phyloP scores from a whole-genome alignment of 2,888 invertebrate species.

The Agonum fuliginosum region DNA sequence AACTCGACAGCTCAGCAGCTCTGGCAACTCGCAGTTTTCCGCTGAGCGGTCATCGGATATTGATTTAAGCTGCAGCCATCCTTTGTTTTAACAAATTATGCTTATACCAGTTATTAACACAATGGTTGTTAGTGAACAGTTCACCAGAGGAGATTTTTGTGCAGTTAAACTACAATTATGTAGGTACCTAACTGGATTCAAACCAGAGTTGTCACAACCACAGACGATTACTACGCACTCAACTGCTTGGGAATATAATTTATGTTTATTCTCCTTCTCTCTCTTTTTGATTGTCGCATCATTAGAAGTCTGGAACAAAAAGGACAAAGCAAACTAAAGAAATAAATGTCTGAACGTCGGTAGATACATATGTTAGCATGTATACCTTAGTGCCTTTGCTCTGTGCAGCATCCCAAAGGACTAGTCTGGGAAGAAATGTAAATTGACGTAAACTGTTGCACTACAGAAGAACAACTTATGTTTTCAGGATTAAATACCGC shows the following conservation, averaged over 20 bases:
- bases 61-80: slow-evolving; percentile 42
- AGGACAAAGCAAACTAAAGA: neutral
- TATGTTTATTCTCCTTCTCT: neutral
- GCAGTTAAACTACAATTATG: too few species aligned
- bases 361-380: slow-evolving; percentile 26
- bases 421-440: slow-evolving; percentile 25
- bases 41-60: slow-evolving; percentile 29
- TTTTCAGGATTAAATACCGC: slow-evolving; percentile 12
- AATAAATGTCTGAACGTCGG: slow-evolving; percentile 11
- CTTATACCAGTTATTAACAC: too few species aligned
- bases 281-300: too few species aligned
- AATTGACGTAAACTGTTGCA: slow-evolving; percentile 19
- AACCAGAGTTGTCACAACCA: too few species aligned
- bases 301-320: too few species aligned
- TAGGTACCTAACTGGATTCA: too few species aligned
- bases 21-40: slow-evolving; percentile 27
- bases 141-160: too few species aligned
- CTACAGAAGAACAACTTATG: slow-evolving; percentile 5
- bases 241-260: too few species aligned
- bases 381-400: neutral
- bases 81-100: slow-evolving; percentile 55
- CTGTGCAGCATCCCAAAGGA: neutral
- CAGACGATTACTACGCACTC: too few species aligned
- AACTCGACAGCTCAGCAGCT: neutral
- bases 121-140: too few species aligned